Conservation (phyloP, 2,797 vertebrate species). For the Bovichtus variegatus region DNA sequence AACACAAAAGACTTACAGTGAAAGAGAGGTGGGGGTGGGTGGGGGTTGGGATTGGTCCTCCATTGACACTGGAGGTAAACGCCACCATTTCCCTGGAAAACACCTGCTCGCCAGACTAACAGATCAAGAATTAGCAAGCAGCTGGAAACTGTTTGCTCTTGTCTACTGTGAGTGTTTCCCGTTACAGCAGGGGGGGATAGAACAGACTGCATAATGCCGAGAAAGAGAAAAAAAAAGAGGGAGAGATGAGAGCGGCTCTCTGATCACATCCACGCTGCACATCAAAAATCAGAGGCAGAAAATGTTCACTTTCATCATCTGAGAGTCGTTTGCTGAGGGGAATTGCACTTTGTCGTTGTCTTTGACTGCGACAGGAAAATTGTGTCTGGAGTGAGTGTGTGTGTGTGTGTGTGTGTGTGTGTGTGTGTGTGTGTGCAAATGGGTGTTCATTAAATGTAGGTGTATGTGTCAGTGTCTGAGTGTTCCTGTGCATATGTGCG, state of each 20-base stretch:
- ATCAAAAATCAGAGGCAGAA: conserved; percentile 77
- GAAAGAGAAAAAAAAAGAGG: conserved; percentile 40
- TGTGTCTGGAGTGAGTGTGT: conserved; percentile 39
- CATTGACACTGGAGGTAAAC: conserved; percentile 37
- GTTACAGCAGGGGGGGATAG: conserved; percentile 50
- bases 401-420: conserved; percentile 11
- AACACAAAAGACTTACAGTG: background rate
- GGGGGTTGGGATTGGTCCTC: conserved; percentile 20
- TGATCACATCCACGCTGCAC: conserved; percentile 78
- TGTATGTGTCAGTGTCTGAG: conserved; percentile 30
- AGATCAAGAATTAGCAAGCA: conserved; percentile 77
- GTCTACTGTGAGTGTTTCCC: conserved; percentile 67
- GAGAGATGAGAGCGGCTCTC: conserved; percentile 60
- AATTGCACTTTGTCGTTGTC: conserved; percentile 75
- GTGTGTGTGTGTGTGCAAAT: conserved; percentile 12
- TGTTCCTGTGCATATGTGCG: conserved; percentile 26
- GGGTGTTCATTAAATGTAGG: conserved; percentile 35
- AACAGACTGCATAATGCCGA: conserved; percentile 72
- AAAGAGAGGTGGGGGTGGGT: background rate
- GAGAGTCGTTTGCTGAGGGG: conserved; percentile 75
- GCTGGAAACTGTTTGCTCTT: conserved; percentile 77
- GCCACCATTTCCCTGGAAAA: conserved; percentile 57
- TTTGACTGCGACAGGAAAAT: conserved; percentile 69
- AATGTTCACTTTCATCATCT: conserved; percentile 83
- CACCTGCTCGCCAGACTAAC: conserved; percentile 56